Evolutionary conservation across 2,797 vertebrate species (phyloP), one percentile per base, ranked within the genome.

Genomic region (Orestias chungarensis): DNA sequence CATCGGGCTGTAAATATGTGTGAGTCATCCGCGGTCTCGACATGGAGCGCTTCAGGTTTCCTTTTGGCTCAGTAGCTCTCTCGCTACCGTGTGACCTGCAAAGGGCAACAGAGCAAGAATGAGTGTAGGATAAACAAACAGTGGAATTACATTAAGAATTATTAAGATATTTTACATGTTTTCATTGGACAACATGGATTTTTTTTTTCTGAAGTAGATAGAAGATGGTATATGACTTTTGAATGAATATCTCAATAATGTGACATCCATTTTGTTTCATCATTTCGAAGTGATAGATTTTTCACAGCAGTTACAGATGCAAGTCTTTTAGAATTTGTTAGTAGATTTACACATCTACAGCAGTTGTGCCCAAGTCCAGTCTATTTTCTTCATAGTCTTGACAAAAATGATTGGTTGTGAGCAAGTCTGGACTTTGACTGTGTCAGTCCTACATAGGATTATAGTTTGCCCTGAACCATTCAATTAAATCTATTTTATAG

Each of bases 61-160:
- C 80, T 80, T 43, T n/a, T 73, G 73, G 82, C 80, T 85, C 76
- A 10, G 71, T 29, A 57, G 79, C 86, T 88, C 82, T 92, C 94
- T 93, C 86, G 96, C 96, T 98, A 98, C 96, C 96, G 96, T 27
- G 96, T 98, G 73, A 98, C 97, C 97, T 98, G 75, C 90, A 87
- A 89, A 47, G 65, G 75, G 78, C 40, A 15, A 25, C 35, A 42
- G 59, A 61, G 59, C 23, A 35, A 38, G 55, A 85, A 82, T 85
- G 64, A 69, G 73, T 62, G 73, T 78, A 46, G 52, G 47, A 27
- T 33, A 81, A 66, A 85, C 72, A 70, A 71, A 79, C 76, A 38
- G 25, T 15, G 59, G 5, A 62, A 62, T 40, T 40, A 62, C 15
- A 62, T 25, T 11, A 62, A 62, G 6, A 40, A 23, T 62, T 23